Evolutionary conservation across 2,888 invertebrate species (phyloP), one percentile per base, ranked within the genome.

Genomic region (Nineta flava): DNA sequence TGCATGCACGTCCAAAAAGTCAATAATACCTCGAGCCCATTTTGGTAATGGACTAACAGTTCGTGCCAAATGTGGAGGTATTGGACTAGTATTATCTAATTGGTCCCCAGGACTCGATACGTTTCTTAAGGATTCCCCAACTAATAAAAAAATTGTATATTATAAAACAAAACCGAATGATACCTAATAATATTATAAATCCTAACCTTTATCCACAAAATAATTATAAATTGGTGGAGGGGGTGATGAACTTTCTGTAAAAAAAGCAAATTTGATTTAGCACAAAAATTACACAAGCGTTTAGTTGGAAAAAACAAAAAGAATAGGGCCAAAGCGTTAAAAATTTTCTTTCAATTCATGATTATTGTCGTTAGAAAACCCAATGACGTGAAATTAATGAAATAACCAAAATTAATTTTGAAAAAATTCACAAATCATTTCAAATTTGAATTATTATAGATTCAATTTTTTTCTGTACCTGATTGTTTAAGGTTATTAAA

Each of bases 11-110:
- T 2, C 26, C 5, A 26, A 26, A 26, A 26, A 26, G 26, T 26
- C 7, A 26, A 26, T 5, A 26, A 59, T 75, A 75, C 75, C 75
- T 72, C 73, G 66, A 50, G 73, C 73, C 74, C 74, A 74, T 61
- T 71, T 72, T 50, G 77, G 76, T 57, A 76, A 66, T 48, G 76
- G 74, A 61, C 73, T 73, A 61, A 72, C 60, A 51, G 72, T 65
- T 51, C 72, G 64, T 46, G 61, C 66, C 53, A 64, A 66, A 53
- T 65, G 65, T 47, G 62, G 61, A 53, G 64, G 59, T 55, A 57
- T 56, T 51, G 71, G 67, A 57, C 67, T 70, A 53, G 68, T 61
- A 47, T 65, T 61, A 57, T 67, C 66, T 57, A 63, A 61, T 60
- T 67, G 66, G 58, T 66, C 63, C 19, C 56, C 56, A 31, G 71